These are phyloP conservation scores for Echiichthys vipera DNA, from an alignment of 2,797 vertebrate species.

Conservation along the genomic window DNA sequence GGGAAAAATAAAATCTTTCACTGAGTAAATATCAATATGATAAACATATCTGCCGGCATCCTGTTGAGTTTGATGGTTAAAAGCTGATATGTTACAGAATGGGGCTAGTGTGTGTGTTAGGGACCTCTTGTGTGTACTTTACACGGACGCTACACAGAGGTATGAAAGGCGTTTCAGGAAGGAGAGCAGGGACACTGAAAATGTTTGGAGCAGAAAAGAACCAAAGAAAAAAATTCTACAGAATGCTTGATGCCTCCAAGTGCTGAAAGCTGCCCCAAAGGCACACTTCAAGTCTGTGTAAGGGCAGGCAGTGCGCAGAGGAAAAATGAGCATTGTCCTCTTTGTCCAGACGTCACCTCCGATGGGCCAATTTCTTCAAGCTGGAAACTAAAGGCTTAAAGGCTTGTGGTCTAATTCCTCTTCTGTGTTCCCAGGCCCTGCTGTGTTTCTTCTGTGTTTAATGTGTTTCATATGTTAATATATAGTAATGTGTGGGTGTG, in stretches of 20 bases:
- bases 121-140: conserved; percentile 58
- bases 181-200: conserved; percentile 38
- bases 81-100: conserved; percentile 82
- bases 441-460: conserved; percentile 42
- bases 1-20: conserved; percentile 77
- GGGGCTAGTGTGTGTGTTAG: conserved; percentile 24
- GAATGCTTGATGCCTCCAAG: conserved; percentile 58
- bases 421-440: conserved; percentile 31
- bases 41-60: conserved; percentile 84
- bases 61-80: conserved; percentile 65
- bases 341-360: conserved; percentile 54
- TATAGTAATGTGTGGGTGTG: conserved; percentile 52
- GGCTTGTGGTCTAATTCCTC: conserved; percentile 57
- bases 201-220: conserved; percentile 52
- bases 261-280: conserved; percentile 67
- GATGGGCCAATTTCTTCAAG: conserved; percentile 30
- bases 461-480: conserved; percentile 50
- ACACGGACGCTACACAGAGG: conserved; percentile 64
- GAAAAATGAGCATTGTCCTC: conserved; percentile 61
- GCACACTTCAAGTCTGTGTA: conserved; percentile 81
- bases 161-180: conserved; percentile 34
- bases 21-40: conserved; percentile 86
- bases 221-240: conserved; percentile 60
- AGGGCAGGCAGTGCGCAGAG: conserved; percentile 60
- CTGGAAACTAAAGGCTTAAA: conserved; percentile 65